These are phyloP conservation scores for Arctopsyche grandis DNA, from an alignment of 1,140 invertebrate genomes.

Conservation along the genomic window DNA sequence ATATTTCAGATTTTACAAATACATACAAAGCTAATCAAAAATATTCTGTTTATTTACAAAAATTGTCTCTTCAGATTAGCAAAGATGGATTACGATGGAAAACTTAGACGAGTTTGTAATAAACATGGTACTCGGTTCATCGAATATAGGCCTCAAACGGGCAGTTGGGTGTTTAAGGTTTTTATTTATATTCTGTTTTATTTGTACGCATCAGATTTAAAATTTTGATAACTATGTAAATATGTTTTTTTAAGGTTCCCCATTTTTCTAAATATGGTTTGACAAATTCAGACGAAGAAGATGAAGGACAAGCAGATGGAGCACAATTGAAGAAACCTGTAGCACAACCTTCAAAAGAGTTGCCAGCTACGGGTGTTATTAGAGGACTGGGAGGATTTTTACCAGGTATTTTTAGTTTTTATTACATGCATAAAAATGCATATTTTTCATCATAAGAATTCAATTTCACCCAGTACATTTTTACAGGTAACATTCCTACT, in stretches of 20 bases:
- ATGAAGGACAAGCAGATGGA: conserved; percentile 61
- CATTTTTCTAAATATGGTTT: conserved; percentile 98
- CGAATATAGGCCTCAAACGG: conserved; percentile 94
- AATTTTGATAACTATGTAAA: conserved; percentile 40
- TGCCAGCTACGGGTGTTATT: neutral
- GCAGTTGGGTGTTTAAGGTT: conserved; percentile 92
- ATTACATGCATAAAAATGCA: neutral
- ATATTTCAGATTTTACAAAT: neutral
- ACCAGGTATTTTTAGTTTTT: neutral
- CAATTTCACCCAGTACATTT: too few relatives aligned
- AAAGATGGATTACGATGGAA: conserved; percentile 88
- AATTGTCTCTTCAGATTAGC: conserved; percentile 64
- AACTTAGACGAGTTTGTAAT: conserved; percentile 83
- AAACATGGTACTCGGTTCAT: conserved; percentile 91
- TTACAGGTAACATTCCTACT: neutral
- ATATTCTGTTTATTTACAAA: neutral
- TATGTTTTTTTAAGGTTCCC: conserved; percentile 76
- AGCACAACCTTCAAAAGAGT: neutral
- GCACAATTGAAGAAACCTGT: neutral
- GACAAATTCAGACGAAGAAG: conserved; percentile 90
- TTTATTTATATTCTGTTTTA: conserved; percentile 36
- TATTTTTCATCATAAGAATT: too few relatives aligned
- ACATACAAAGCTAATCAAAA: too few relatives aligned
- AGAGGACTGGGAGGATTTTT: conserved; percentile 39
- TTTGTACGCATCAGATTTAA: conserved; percentile 16